Evolutionary conservation across 2,888 invertebrate genomes (phyloP), one percentile per base, ranked within the genome.

Genomic region (Cantharis nigra): DNA sequence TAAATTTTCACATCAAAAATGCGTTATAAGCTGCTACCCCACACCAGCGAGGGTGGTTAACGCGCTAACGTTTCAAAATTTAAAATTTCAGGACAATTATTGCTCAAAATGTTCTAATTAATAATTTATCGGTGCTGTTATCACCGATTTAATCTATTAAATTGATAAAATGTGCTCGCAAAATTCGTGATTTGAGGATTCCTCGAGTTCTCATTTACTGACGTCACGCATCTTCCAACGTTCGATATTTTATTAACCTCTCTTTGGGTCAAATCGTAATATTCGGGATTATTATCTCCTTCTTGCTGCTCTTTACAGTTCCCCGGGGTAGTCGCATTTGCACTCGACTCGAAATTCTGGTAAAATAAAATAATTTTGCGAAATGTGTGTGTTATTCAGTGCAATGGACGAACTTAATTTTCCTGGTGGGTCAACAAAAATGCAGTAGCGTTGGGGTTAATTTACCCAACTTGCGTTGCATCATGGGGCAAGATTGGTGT

Each of bases 401-500:
- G 49, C n/a, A 13, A 1, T 5, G 4, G n/a, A 5, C 49, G 49
- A 49, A 49, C 49, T 49, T 49, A 13, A 23, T 33, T 13, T 13
- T 33, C 33, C 20, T 63, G n/a, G 10, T 10, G 49, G 63, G 71
- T 18, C 69, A 64, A 33, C 18, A 28, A 33, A 62, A 28, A 63
- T 72, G 76, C 76, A 72, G 16, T 30, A 69, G 72, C 30, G 30
- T 30, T 30, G 11, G 30, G 30, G 30, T 11, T 11, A 30, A 30
- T 65, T 72, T 20, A 18, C 63, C 64, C 30, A 64, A 76, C 16
- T 26, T 74, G 33, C 63, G 30, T 65, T 73, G 69, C 89, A 90
- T 89, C 87, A 93, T 93, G 93, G 93, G 93, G 87, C 93, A 93
- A 89, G 93, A 93, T 89, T 93, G 93, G 93, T 93, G 93, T 90